Evolutionary conservation across 2,888 invertebrate genomes (phyloP), one percentile per base, ranked within the genome.

Genomic region (Hyles lineata): DNA sequence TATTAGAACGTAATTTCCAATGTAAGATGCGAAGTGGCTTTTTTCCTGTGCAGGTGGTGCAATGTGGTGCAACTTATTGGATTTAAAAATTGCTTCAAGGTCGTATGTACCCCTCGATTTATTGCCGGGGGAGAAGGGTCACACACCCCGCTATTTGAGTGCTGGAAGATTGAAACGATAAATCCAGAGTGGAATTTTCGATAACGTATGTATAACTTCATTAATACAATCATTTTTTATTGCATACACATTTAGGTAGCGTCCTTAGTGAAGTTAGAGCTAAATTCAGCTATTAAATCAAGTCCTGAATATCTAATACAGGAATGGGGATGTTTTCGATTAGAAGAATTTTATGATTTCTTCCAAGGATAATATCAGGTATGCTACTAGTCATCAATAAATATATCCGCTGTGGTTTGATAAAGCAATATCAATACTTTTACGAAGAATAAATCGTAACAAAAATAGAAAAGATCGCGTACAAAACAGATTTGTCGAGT

Each of bases 1-100:
- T 70, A 29, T 70, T 70, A 55, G 70, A 67, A 50, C 67, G 67
- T 67, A 67, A 50, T 67, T 50, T 67, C 67, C 67, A 35, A 67
- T 67, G 67, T 67, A 67, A 67, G 67, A 67, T 50, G 67, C 50
- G 67, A 17, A 67, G 35, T 63, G 25, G 67, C 17, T 50, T 67
- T 67, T 67, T 67, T 43, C 67, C 23, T 67, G 43, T 50, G 21
- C 55, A 55, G 55, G n/a, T 55, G 55, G 55, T 55, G 59, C 59
- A 59, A 59, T 23, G 3, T 63, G 62, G n/a, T 32, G 43, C 55
- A 55, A n/a, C 55, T 63, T 43, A 63, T 43, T 63, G 43, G 63
- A 63, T 63, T 63, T 43, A 21, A 63, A 29, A 63, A 15, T 29
- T 60, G 25, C 55, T 55, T 35, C 63, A 63, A 63, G 63, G 63